Conservation (phyloP, 2,888 invertebrate species). For the Serrognathus titanus region DNA sequence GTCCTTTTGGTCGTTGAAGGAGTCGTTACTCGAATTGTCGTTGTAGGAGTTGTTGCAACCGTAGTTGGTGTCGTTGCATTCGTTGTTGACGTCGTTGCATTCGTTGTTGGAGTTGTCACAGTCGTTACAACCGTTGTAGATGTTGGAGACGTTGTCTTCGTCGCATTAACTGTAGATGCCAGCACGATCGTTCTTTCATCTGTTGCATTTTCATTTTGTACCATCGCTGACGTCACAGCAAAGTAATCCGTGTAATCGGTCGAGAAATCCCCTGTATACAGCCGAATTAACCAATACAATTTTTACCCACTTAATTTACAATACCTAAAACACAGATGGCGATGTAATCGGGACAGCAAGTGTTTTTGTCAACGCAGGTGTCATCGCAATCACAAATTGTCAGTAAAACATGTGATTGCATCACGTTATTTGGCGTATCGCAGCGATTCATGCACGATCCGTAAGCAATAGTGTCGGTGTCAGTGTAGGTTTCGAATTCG, state of each 20-base stretch:
- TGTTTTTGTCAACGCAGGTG: slow-evolving; percentile 52
- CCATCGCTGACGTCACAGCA: not conserved
- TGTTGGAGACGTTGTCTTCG: slow-evolving; percentile 24
- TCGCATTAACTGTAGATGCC: slow-evolving; percentile 23
- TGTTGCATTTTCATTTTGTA: not conserved
- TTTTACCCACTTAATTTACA: not conserved
- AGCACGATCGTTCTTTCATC: slow-evolving; percentile 17
- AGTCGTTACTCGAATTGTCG: slow-evolving; percentile 4
- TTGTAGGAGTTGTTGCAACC: slow-evolving; percentile 4
- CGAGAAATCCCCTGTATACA: not conserved
- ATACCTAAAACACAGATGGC: slow-evolving; percentile 53
- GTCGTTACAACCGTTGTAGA: slow-evolving; percentile 14
- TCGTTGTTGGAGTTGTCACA: slow-evolving; percentile 13
- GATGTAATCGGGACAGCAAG: slow-evolving; percentile 68
- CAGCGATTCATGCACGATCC: slow-evolving; percentile 56
- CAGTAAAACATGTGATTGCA: slow-evolving; percentile 13
- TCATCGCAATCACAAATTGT: slow-evolving; percentile 59
- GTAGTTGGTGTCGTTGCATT: slow-evolving; percentile 4
- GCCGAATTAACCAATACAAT: not conserved
- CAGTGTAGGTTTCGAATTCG: not conserved
- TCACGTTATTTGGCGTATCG: slow-evolving; percentile 24
- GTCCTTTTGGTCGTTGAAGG: not conserved
- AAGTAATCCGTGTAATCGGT: not conserved
- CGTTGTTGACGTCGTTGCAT: slow-evolving; percentile 8
- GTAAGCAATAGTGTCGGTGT: not conserved